Conservation (phyloP, 2,888 invertebrate species). For the Halictus quadricinctus region DNA sequence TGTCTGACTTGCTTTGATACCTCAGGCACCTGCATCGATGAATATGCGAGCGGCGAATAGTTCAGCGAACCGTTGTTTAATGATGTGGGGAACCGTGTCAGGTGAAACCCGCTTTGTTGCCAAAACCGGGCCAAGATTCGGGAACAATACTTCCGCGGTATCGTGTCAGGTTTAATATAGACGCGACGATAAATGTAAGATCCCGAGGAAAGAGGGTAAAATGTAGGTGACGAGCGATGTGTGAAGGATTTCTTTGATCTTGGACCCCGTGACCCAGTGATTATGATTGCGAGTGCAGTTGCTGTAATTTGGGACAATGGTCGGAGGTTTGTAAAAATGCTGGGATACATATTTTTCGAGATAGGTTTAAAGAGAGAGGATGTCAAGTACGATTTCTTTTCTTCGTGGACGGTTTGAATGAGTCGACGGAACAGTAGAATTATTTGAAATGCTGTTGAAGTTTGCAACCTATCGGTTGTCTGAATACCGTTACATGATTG, state of each 20-base stretch:
- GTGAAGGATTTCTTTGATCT: background rate
- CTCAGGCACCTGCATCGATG: background rate
- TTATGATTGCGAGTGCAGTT: background rate
- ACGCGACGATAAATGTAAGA: background rate
- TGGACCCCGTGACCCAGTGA: background rate
- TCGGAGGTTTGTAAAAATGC: background rate
- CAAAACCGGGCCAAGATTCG: slow-evolving; percentile 1
- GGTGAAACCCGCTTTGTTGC: background rate
- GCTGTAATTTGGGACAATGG: background rate
- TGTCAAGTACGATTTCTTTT: background rate
- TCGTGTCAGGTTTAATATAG: background rate
- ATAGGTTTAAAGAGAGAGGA: background rate
- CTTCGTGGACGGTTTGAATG: too few species aligned
- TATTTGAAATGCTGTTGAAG: too few species aligned
- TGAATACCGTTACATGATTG: too few species aligned
- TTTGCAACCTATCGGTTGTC: too few species aligned
- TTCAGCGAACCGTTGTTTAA: slow-evolving; percentile 4
- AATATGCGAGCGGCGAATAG: slow-evolving; percentile 9
- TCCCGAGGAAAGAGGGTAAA: background rate
- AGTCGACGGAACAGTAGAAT: too few species aligned
- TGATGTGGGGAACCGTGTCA: slow-evolving; percentile 7
- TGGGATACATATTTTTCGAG: background rate
- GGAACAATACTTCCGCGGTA: slow-evolving; percentile 1
- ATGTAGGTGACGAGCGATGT: background rate
- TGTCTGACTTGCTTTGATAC: background rate